Base-by-base conservation (phyloP, 2,113 vertebrate species). In the Lucifuga dentata region DNA sequence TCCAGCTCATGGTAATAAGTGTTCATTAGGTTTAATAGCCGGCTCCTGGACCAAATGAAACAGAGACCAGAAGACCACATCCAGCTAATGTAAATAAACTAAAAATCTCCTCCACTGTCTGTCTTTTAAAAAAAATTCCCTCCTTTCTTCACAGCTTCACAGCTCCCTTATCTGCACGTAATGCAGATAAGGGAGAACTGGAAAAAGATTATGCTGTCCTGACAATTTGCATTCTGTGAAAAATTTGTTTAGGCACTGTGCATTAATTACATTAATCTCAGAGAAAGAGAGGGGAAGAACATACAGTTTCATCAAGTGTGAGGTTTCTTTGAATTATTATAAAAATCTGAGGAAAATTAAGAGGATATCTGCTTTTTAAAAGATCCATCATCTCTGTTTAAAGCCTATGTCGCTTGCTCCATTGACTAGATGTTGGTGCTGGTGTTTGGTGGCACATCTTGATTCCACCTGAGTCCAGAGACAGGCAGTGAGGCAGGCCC, bases 11-110 rank as follows among this genome's bases (percentile, higher is more conserved):
- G 85, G 69, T 86, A 89, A 91, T 90, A 88, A 80, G 87, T 85
- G 78, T 87, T 90, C 80, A 90, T 89, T 90, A 90, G 86, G 66
- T 90, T 90, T 88, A 91, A 90, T 85, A 75, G 81, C 64, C 64
- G 73, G 85, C 83, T 92, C 76, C 80, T 8, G 56, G 51, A 85
- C 46, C 63, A 85, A 83, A 86, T 83, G 67, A 82, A 80, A 88
- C 77, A 70, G 75, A 77, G 74, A 86, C 76, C 72, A 80, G 76
- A 85, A 84, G 79, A 85, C 73, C 73, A 80, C 79, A 81, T 71
- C 62, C 68, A 85, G 80, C 73, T 72, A 86, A 78, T 74, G 70
- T 80, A 86, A 86, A 88, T 81, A 90, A 86, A 88, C 73, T 55
- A 3, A 23, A 69, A 80, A 69, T 66, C 64, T 68, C 66, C 48